Conservation (phyloP, 2,113 vertebrate genomes). For the Lonchura striata region DNA sequence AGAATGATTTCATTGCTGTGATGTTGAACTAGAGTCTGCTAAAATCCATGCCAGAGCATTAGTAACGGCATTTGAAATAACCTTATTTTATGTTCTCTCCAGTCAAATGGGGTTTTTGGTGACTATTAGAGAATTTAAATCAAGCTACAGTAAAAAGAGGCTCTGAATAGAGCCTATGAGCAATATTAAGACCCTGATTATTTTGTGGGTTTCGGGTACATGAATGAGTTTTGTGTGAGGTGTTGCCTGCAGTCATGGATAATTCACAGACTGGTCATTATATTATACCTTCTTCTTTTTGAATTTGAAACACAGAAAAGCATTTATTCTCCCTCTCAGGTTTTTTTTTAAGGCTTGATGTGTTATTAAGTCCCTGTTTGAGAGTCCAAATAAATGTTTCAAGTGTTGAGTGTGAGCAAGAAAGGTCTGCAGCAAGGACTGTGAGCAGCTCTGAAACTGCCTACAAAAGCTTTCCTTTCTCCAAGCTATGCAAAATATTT, state of each 20-base stretch:
- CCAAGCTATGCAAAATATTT: background rate
- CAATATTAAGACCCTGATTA: background rate
- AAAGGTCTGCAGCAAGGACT: background rate
- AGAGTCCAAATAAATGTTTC: background rate
- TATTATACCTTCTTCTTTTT: background rate
- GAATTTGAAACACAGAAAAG: background rate
- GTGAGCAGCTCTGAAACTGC: background rate
- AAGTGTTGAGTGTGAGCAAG: background rate
- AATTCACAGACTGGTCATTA: background rate
- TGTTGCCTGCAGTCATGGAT: background rate
- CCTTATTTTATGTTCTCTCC: background rate
- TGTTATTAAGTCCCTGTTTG: background rate
- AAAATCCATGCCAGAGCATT: background rate
- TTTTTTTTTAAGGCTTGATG: background rate
- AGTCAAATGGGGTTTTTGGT: background rate
- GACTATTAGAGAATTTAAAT: background rate
- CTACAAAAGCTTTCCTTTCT: background rate
- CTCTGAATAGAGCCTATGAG: background rate
- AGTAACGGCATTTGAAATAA: background rate
- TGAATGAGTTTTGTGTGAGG: background rate
- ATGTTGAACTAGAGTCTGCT: background rate
- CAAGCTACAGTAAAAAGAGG: background rate
- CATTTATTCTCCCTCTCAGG: background rate
- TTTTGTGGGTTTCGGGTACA: background rate
- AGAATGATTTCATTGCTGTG: slow-evolving; percentile 17